A percentile compares a stretch with the other conserved stretches of the same genome.
Conservation (phyloP, 2,797 vertebrate genomes). For the Sternotherus odoratus region DNA sequence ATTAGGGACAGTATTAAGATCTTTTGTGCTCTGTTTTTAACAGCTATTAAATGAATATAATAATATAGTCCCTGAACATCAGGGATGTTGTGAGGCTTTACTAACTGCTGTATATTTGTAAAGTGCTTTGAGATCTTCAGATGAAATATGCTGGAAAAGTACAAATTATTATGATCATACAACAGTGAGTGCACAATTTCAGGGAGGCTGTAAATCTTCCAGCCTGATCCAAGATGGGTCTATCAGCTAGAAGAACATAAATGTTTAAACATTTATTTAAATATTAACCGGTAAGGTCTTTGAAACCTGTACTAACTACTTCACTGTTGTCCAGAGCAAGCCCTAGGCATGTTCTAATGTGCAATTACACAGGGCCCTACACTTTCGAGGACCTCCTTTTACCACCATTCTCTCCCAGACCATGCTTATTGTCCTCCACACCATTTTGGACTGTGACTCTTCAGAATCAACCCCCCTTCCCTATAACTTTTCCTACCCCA, state of each 20-base stretch:
- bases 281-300: constrained; percentile 21
- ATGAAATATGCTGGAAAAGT: not conserved
- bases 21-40: not conserved
- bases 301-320: not conserved
- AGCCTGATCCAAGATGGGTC: not conserved
- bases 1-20: not conserved
- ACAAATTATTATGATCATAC: not conserved
- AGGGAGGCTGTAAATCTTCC: not conserved
- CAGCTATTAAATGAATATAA: not conserved
- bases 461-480: not conserved
- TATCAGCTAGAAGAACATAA: not conserved
- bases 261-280: constrained; percentile 51
- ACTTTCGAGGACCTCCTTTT: not conserved
- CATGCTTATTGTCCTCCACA: not conserved
- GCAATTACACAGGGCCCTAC: not conserved
- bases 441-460: not conserved
- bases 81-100: not conserved
- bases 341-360: not conserved
- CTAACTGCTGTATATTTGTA: not conserved
- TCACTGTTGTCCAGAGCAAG: not conserved
- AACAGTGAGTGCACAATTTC: not conserved
- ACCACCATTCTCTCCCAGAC: not conserved
- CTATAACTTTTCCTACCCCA: not conserved
- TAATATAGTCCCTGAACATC: not conserved
- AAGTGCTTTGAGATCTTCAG: not conserved